These are phyloP conservation scores for Caradrina kadenii DNA, from an alignment of 2,888 invertebrate genomes.

Conservation along the genomic window DNA sequence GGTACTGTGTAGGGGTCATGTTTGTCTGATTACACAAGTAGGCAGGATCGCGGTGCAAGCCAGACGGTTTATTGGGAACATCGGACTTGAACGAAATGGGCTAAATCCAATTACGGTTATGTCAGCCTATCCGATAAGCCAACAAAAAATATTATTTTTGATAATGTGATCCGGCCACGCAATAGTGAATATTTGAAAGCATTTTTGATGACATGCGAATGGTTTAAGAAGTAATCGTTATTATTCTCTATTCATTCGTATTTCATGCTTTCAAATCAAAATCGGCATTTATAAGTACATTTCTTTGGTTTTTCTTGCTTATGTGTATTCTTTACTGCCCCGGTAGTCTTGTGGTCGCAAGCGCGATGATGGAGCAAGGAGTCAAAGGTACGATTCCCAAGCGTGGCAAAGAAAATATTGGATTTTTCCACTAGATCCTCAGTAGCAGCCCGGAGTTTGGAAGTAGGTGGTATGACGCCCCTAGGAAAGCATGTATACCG, in stretches of 20 bases:
- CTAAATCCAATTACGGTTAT: slow-evolving; percentile 68
- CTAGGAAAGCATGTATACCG: too few relatives aligned
- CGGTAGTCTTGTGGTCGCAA: too few relatives aligned
- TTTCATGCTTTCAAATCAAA: neutral
- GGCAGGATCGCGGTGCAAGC: slow-evolving; percentile 48
- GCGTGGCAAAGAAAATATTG: too few relatives aligned
- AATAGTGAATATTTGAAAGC: slow-evolving; percentile 43
- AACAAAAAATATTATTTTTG: slow-evolving; percentile 70
- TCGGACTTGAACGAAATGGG: slow-evolving; percentile 61
- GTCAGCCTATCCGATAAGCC: slow-evolving; percentile 62
- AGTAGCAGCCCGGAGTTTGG: too few relatives aligned
- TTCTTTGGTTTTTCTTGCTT: neutral
- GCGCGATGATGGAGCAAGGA: too few relatives aligned
- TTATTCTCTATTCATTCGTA: neutral
- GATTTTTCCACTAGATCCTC: too few relatives aligned
- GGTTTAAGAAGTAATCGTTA: slow-evolving; percentile 5
- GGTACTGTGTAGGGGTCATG: slow-evolving; percentile 6
- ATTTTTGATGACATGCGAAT: slow-evolving; percentile 30
- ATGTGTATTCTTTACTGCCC: too few relatives aligned
- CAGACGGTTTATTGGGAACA: slow-evolving; percentile 61
- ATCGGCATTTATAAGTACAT: slow-evolving; percentile 5
- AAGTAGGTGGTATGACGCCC: too few relatives aligned
- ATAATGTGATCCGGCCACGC: slow-evolving; percentile 57
- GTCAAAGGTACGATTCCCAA: too few relatives aligned
- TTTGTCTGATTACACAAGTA: slow-evolving; percentile 41